Percentiles rank a stretch among this genome's conserved stretches.
Conservation (phyloP, 2,797 vertebrate genomes). For the Sebastes taczanowskii region DNA sequence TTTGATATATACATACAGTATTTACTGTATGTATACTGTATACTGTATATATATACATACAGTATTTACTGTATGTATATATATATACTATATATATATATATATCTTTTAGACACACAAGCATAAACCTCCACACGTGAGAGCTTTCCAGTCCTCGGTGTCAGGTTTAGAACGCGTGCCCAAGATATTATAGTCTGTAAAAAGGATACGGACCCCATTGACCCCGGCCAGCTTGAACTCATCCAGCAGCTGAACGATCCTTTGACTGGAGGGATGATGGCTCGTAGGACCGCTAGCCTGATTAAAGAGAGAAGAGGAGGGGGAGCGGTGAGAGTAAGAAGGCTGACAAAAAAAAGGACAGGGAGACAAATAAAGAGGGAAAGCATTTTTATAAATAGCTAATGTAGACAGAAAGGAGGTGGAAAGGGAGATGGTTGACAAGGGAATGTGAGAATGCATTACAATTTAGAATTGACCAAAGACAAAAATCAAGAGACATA, state of each 20-base stretch:
- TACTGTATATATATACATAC: too few species aligned
- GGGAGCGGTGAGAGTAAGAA: not conserved
- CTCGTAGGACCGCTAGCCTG: constrained; percentile 82
- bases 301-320: not conserved
- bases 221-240: constrained; percentile 88
- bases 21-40: too few species aligned
- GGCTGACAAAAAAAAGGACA: not conserved
- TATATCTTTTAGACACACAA: not conserved
- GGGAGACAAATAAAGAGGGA: not conserved
- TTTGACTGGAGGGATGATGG: constrained; percentile 76
- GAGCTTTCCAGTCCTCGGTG: not conserved
- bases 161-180: not conserved
- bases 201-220: constrained; percentile 89
- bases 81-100: too few species aligned
- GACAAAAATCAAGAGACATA: not conserved
- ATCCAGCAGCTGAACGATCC: constrained; percentile 83
- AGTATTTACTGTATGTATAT: too few species aligned
- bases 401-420: fast-evolving
- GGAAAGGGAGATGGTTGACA: not conserved
- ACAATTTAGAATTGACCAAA: not conserved
- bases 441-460: not conserved
- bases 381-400: not conserved
- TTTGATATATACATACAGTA: not conserved
- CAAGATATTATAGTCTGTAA: not conserved
- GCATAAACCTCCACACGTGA: not conserved